Evolutionary conservation across 1,140 invertebrate genomes (phyloP).

Genomic region (Probaryconus sp.): DNA sequence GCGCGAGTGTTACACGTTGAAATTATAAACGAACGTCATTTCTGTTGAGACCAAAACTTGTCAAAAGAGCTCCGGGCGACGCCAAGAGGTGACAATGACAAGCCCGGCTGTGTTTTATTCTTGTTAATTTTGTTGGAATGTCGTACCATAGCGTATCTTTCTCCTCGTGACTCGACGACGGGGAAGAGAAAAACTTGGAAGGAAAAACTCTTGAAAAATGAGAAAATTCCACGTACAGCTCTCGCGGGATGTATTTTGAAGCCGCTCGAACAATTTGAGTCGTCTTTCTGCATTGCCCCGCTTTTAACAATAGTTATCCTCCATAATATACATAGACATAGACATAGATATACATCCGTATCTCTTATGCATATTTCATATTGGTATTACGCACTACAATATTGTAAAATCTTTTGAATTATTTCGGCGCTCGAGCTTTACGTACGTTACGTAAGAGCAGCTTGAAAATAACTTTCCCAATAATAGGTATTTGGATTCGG

Average conservation of each 20-base stretch:
- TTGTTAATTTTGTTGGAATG: slow-evolving; percentile 20
- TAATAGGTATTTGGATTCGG: no score
- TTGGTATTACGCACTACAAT: slow-evolving; percentile 12
- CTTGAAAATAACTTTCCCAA: no score
- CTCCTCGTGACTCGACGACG: slow-evolving; percentile 1
- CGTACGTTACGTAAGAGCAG: no score
- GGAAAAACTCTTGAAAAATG: slow-evolving; percentile 18
- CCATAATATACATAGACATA: not conserved
- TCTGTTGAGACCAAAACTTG: not conserved
- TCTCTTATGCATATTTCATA: slow-evolving; percentile 4
- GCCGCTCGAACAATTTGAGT: slow-evolving; percentile 27
- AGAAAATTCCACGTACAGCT: slow-evolving; percentile 21
- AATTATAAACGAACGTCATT: slow-evolving; percentile 12
- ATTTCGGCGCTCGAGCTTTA: no score
- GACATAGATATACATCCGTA: no score
- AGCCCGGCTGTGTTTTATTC: slow-evolving; percentile 10
- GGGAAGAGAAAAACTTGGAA: slow-evolving; percentile 1
- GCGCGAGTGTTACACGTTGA: not conserved
- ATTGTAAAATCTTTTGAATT: no score
- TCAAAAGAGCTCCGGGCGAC: not conserved
- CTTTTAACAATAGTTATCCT: slow-evolving; percentile 4
- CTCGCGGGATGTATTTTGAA: slow-evolving; percentile 10
- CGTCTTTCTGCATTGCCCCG: not conserved
- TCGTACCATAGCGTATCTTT: slow-evolving; percentile 4
- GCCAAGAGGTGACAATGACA: slow-evolving; percentile 19